Evolutionary conservation across 2,888 invertebrate genomes (phyloP).

Genomic region (Boloria selene): DNA sequence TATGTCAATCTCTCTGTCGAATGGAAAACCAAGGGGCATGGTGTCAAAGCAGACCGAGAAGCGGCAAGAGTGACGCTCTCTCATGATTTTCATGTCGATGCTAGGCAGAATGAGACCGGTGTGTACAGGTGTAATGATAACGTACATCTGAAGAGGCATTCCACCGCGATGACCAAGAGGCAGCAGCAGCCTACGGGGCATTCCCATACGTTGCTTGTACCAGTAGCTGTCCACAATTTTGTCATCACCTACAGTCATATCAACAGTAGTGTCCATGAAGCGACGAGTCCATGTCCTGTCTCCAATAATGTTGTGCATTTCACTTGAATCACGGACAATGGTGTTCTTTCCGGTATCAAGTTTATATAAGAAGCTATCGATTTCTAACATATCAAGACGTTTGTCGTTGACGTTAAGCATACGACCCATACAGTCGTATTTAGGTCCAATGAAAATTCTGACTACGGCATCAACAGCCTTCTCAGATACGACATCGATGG

Average conservation of each 20-base stretch:
- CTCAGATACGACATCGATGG: constrained; percentile 81
- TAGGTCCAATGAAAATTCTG: constrained; percentile 87
- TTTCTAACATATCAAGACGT: constrained; percentile 71
- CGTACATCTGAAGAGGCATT: constrained; percentile 84
- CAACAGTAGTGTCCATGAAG: constrained; percentile 49
- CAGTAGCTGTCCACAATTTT: constrained; percentile 80
- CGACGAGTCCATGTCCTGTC: constrained; percentile 80
- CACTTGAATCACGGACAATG: constrained; percentile 85
- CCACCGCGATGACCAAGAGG: constrained; percentile 87
- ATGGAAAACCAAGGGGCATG: constrained; percentile 87
- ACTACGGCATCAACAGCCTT: constrained; percentile 83
- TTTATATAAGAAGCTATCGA: constrained; percentile 82
- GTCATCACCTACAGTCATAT: constrained; percentile 74
- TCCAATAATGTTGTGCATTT: constrained; percentile 84
- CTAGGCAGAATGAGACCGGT: constrained; percentile 70
- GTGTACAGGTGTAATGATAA: constrained; percentile 82
- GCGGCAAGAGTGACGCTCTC: constrained; percentile 78
- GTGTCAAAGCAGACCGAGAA: constrained; percentile 83
- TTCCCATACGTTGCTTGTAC: constrained; percentile 80
- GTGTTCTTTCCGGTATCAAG: constrained; percentile 86
- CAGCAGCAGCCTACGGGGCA: constrained; percentile 86
- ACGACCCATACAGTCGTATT: constrained; percentile 85
- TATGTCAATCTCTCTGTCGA: constrained; percentile 85
- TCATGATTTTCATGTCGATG: constrained; percentile 73
- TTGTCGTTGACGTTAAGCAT: constrained; percentile 76